Conservation (phyloP, 1,140 invertebrate species). For the Saccostrea glomerata region DNA sequence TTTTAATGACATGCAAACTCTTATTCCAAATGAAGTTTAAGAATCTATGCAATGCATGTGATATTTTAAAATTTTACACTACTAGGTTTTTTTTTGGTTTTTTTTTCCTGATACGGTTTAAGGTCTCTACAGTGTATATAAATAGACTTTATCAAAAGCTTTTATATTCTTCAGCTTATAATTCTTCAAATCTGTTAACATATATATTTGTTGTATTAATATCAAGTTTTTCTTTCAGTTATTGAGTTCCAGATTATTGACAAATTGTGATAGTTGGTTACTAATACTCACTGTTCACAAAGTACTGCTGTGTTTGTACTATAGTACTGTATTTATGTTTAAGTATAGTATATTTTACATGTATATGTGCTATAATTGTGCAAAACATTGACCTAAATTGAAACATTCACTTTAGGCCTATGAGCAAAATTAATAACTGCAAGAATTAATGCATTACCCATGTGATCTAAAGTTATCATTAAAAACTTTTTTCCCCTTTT, state of each 20-base stretch:
- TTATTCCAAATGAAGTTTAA: background rate
- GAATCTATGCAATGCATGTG: background rate
- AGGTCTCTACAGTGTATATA: background rate
- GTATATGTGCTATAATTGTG: background rate
- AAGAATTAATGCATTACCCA: background rate
- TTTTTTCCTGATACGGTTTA: background rate
- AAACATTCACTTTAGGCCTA: too few relatives aligned
- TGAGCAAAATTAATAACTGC: background rate
- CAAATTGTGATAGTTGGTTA: slow-evolving; percentile 20
- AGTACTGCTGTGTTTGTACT: background rate
- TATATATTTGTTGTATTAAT: slow-evolving; percentile 34
- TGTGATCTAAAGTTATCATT: background rate
- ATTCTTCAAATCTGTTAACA: slow-evolving; percentile 11
- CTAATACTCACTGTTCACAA: slow-evolving; percentile 16
- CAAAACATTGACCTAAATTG: too few relatives aligned
- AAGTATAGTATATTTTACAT: background rate
- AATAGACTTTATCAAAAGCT: background rate
- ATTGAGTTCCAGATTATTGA: slow-evolving; percentile 32
- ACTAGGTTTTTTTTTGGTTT: background rate
- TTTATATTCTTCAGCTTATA: background rate
- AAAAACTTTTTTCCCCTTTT: background rate
- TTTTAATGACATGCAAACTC: background rate
- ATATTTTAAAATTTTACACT: background rate
- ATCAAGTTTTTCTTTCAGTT: slow-evolving; percentile 36
- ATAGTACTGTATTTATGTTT: background rate